Base-by-base conservation (phyloP, 2,113 vertebrate species). In the Ophiodon elongatus region DNA sequence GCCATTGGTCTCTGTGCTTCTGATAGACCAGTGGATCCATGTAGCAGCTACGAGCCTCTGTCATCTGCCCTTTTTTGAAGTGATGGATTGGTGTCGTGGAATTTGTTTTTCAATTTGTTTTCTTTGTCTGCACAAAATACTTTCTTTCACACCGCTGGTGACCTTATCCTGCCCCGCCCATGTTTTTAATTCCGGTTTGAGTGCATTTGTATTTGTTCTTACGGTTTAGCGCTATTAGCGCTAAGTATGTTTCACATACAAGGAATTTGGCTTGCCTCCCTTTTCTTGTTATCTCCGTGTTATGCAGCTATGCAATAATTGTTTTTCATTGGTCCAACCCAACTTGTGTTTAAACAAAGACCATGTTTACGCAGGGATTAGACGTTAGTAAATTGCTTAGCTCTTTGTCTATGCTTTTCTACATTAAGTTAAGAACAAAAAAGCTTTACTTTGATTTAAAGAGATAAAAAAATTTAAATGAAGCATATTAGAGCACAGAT, bases 71-170 rank as follows among this genome's bases (percentile, higher is more conserved):
- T 47, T 10, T n/a, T 73, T 29, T 23, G 7, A n/a, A 47, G 60
- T 33, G 45, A 78, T 35, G 25, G 10, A 39, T 43, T 45, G 14
- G 33, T 15, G 33, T 63, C 33, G 23, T 59, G 74, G 27, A 67
- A 13, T 66, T 66, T 17, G 15, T 45, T 45, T 45, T 45, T 14
- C 11, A 15, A 39, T 39, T 39, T 39, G 37, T 41, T 41, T 41
- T 41, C 39, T 2, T 41, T 41, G 17, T 21, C 13, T 31, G 31
- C 47, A 37, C 14, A 33, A 74, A 70, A 70, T 59, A 21, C 31
- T 76, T 79, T 45, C 39, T 57, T 62, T 77, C 29, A 64, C 57
- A 45, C 73, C 35, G 19, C 72, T 54, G 2, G 17, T 52, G 21
- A 23, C 7, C 21, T n/a, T n/a, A 10, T 54, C 23, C 21, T 9